Evolutionary conservation across 2,888 invertebrate species (phyloP), one percentile per base, ranked within the genome.

Genomic region (Mesorhabditis belari): DNA sequence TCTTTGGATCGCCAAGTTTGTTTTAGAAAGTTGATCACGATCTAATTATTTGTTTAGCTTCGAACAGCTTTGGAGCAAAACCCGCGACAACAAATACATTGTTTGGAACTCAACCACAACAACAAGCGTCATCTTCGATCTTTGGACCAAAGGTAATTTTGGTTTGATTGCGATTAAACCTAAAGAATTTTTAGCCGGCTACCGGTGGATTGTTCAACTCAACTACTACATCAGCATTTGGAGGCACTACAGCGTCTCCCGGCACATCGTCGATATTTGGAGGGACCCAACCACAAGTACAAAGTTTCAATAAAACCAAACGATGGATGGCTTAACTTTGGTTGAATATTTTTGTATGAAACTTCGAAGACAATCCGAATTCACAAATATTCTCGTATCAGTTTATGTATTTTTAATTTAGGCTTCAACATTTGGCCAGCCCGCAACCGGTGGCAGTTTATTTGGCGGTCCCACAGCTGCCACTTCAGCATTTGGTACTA

Each of bases 381-480:
- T 12, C 6, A 6, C 35, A 12, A 35, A 17, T 17, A n/a, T 35
- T 55, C 21, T 28, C 29, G 24, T 9, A 23, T 57, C 17, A 49
- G 3, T 50, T 12, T 5, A 17, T 56, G n/a, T n/a, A 35, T n/a
- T 35, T 35, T n/a, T n/a, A 35, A 35, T 35, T 35, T n/a, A 9
- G n/a, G 44, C n/a, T 19, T 50, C 57, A 51, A 25, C 63, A 2
- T 67, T 67, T 35, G 67, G 67, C 2, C 67, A 67, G 57, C 58
- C 59, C 49, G 69, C 72, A 5, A 66, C 61, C 69, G 62, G 74
- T 60, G 75, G 75, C 19, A 73, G 80, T 6, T 63, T 81, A 49
- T 81, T 81, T 75, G 79, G 73, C 27, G 61, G 78, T 76, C 58
- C 66, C 5, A 26, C 56, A n/a, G 57, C 58, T 17, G 27, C 55